Percentiles rank a stretch among this genome's conserved stretches.
Conservation (phyloP, 2,113 vertebrate species). For the Rousettus leschenaultii region DNA sequence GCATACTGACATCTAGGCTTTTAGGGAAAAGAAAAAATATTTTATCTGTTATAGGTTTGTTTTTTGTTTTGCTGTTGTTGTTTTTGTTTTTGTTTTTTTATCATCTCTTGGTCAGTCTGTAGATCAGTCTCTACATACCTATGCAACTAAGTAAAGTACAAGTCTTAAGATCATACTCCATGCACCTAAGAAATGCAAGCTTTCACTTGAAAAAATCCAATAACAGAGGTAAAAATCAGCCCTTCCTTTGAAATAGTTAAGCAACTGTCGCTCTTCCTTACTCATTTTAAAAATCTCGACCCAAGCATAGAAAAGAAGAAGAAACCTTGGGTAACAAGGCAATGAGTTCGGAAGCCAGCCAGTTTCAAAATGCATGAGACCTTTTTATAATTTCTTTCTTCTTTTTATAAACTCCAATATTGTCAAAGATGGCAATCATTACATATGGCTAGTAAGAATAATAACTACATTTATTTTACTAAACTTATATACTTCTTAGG, state of each 20-base stretch:
- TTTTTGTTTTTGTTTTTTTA: not conserved
- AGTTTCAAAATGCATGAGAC: not conserved
- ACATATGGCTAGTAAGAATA: not conserved
- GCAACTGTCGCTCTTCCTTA: not conserved
- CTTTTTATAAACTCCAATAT: not conserved
- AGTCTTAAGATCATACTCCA: not conserved
- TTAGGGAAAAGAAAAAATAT: not conserved
- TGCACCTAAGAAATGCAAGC: not conserved
- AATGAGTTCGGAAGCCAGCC: not conserved
- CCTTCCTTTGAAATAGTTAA: not conserved
- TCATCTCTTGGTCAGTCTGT: not conserved
- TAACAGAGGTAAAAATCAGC: not conserved
- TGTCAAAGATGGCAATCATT: not conserved
- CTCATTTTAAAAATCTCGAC: not conserved
- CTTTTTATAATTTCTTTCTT: not conserved
- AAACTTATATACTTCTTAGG: not conserved
- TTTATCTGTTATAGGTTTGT: not conserved
- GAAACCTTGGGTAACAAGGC: not conserved
- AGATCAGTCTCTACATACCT: not conserved
- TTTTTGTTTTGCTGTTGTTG: not conserved
- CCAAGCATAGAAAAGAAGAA: not conserved
- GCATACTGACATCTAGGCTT: not conserved
- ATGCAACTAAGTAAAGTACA: not conserved
- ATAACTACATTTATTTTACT: not conserved
- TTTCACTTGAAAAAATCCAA: not conserved